phyloP scores from a whole-genome alignment of 2,888 invertebrate species.

The Neocrepidodera transversa region DNA sequence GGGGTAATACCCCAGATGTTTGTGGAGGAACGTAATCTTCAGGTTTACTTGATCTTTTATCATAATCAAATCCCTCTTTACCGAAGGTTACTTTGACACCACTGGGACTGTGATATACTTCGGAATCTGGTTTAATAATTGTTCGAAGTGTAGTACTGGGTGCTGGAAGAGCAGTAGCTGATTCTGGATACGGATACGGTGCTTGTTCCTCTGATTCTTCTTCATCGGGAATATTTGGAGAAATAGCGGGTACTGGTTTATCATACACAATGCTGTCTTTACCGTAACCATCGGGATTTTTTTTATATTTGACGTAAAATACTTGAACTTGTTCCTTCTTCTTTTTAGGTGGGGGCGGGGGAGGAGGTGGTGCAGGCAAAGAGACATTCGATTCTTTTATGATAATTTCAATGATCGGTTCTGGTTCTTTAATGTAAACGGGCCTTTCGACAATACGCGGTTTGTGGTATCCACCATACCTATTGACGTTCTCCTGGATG shows the following conservation, averaged over 20 bases:
- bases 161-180: slow-evolving; percentile 61
- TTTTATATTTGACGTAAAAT: slow-evolving; percentile 90
- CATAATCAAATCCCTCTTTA: slow-evolving; percentile 65
- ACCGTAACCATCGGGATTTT: slow-evolving; percentile 75
- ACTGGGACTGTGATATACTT: slow-evolving; percentile 80
- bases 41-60: slow-evolving; percentile 58
- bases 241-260: slow-evolving; percentile 79
- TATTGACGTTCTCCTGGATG: slow-evolving; percentile 59
- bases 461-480: slow-evolving; percentile 60
- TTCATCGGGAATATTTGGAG: slow-evolving; percentile 69
- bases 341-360: slow-evolving; percentile 64
- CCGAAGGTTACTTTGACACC: slow-evolving; percentile 86
- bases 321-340: slow-evolving; percentile 88
- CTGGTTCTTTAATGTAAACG: slow-evolving; percentile 74
- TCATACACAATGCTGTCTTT: slow-evolving; percentile 80
- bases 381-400: slow-evolving; percentile 89
- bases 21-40: slow-evolving; percentile 58
- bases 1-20: slow-evolving; percentile 33
- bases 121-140: slow-evolving; percentile 86
- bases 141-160: slow-evolving; percentile 82
- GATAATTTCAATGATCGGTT: slow-evolving; percentile 91
- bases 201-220: slow-evolving; percentile 63
- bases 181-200: slow-evolving; percentile 53
- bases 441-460: slow-evolving; percentile 56
- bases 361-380: slow-evolving; percentile 68